Conservation (phyloP, 1,140 invertebrate species). For the Yoshiicerus persimilis region DNA sequence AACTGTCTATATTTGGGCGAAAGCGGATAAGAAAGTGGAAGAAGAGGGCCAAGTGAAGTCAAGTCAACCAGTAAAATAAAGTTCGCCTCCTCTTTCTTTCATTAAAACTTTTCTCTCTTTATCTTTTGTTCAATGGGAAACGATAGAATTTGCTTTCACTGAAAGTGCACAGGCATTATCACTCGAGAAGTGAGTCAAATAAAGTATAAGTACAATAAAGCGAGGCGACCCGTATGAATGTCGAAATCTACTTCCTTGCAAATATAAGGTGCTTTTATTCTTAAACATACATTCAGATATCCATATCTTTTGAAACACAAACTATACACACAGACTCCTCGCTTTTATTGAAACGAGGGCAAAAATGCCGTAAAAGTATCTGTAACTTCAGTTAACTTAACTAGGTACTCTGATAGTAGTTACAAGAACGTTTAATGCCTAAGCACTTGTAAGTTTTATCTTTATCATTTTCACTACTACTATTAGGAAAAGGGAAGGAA, state of each 20-base stretch:
- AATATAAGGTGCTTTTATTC: not conserved
- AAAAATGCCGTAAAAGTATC: not conserved
- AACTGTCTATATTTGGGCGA: not conserved
- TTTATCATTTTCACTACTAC: not conserved
- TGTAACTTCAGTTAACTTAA: not conserved
- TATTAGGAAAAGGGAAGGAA: not conserved
- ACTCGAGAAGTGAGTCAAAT: not conserved
- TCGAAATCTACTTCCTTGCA: not conserved
- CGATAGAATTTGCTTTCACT: not conserved
- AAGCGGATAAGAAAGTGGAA: not conserved
- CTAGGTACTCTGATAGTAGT: not conserved
- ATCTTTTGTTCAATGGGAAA: conserved; percentile 1
- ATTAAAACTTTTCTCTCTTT: conserved; percentile 15
- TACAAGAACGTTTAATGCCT: not conserved
- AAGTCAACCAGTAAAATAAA: conserved; percentile 9
- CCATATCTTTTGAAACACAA: not conserved
- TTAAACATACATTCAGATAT: not conserved
- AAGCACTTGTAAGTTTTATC: not conserved
- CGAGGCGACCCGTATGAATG: not conserved
- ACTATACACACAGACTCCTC: not conserved
- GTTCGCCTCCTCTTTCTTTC: conserved; percentile 3
- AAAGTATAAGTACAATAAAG: not conserved
- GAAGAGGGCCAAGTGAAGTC: not conserved
- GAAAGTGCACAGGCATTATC: not conserved
- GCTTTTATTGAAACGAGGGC: not conserved